Evolutionary conservation across 2,888 invertebrate genomes (phyloP), one percentile per base, ranked within the genome.

Genomic region (Drosophila diplacantha): DNA sequence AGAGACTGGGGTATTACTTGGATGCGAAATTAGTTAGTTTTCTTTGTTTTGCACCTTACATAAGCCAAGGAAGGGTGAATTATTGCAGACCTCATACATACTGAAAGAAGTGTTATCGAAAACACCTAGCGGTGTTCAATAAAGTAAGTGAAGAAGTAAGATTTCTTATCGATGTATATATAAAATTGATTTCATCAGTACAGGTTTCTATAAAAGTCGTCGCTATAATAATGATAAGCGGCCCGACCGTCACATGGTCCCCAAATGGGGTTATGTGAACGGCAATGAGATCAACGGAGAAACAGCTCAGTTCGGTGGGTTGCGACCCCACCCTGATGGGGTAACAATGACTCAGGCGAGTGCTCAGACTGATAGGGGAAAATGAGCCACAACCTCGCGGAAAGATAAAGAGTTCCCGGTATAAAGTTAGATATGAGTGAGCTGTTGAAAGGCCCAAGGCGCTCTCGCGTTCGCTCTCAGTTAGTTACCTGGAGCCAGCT

Each of bases 111-210:
- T 37, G 69, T 76, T 80, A 76, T 81, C 79, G 47, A 51, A 38
- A 50, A 38, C 63, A 55, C 62, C 69, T 66, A 65, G 64, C 24
- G 64, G 62, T 69, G 57, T 67, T 73, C 71, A 67, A 71, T 72
- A 71, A 69, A 77, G 63, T 50, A 47, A 31, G 39, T 44, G 29
- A 46, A 53, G 44, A 54, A 54, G 56, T 41, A 3, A 39, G 49
- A 50, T 26, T 65, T 58, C 75, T 83, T 81, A 75, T 81, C 77
- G 68, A 14, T 6, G n/a, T 5, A 44, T 44, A 34, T 7, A 44
- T 44, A 34, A 43, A 69, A 59, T 61, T 71, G 69, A 73, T 79
- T 78, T 74, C 79, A 56, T 60, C 69, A 66, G 41, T 71, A 31
- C 58, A 61, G 56, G 67, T 66, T 73, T 66, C 62, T 62, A 61